Percentiles rank a stretch among this genome's conserved stretches.
Evolutionary conservation across 23 tunicate genomes (phyloP).

Genomic region (Ciona savignyi): DNA sequence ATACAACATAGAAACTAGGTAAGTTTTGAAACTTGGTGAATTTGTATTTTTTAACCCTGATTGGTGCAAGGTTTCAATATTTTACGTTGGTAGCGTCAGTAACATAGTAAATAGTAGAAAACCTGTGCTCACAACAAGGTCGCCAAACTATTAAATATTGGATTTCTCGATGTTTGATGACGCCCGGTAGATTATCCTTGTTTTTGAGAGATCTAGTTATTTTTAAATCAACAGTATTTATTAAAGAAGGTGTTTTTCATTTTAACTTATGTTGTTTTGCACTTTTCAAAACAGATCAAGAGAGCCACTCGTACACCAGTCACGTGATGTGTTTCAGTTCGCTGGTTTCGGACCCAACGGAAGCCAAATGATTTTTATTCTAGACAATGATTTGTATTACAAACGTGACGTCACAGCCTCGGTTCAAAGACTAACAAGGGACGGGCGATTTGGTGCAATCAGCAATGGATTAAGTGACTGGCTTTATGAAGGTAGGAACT

Average conservation of each 20-base stretch:
- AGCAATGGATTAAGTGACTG: conserved; percentile 55
- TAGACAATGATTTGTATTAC: conserved; percentile 54
- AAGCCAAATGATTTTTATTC: conserved; percentile 37
- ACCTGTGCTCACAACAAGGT: too few species aligned
- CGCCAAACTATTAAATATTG: too few species aligned
- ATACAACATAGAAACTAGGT: conserved; percentile 45
- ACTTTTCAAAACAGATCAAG: conserved; percentile 3
- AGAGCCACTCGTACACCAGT: conserved; percentile 16
- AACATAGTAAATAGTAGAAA: too few species aligned
- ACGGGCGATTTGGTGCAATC: conserved; percentile 11
- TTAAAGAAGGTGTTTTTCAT: background rate
- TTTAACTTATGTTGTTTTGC: background rate
- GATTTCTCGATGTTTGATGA: too few species aligned
- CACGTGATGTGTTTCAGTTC: conserved; percentile 26
- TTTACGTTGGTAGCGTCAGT: too few species aligned
- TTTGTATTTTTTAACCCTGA: background rate
- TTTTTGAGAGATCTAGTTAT: too few species aligned
- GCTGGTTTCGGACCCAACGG: conserved; percentile 65
- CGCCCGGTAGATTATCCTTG: too few species aligned
- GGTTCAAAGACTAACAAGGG: conserved; percentile 29
- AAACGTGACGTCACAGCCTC: conserved; percentile 12
- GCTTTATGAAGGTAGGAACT: conserved; percentile 70
- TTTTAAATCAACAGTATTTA: too few species aligned
- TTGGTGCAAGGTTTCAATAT: too few species aligned
- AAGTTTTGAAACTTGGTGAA: background rate